Conservation (phyloP, 2,888 invertebrate genomes). For the Muschampia plurimacula region DNA sequence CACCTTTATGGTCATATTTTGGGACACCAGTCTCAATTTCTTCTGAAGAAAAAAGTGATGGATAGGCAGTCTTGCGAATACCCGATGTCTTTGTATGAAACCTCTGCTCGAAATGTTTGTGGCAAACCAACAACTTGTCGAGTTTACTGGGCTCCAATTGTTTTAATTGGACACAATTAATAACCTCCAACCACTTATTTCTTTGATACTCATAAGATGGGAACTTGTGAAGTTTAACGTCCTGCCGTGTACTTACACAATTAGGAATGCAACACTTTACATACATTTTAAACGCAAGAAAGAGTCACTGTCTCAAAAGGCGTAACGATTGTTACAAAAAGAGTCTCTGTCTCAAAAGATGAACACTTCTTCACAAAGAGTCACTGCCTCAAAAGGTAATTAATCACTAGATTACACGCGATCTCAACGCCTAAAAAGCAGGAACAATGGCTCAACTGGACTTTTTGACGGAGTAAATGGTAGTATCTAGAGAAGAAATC, state of each 20-base stretch:
- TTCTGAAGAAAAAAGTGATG: neutral
- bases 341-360: neutral
- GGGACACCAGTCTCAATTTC: neutral
- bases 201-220: neutral
- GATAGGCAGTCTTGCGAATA: neutral
- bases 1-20: neutral
- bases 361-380: neutral
- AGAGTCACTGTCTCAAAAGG: no score
- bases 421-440: neutral
- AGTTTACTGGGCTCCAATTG: neutral
- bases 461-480: neutral
- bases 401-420: neutral
- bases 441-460: slow-evolving; percentile 1
- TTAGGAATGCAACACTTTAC: neutral
- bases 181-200: neutral
- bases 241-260: neutral
- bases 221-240: slow-evolving; percentile 1
- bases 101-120: neutral
- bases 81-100: neutral
- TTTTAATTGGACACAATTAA: neutral
- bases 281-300: neutral
- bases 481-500: neutral
- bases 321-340: neutral
- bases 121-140: neutral
- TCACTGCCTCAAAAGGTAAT: neutral